Evolutionary conservation across 2,888 invertebrate species (phyloP).

Genomic region (Cactoblastis cactorum): DNA sequence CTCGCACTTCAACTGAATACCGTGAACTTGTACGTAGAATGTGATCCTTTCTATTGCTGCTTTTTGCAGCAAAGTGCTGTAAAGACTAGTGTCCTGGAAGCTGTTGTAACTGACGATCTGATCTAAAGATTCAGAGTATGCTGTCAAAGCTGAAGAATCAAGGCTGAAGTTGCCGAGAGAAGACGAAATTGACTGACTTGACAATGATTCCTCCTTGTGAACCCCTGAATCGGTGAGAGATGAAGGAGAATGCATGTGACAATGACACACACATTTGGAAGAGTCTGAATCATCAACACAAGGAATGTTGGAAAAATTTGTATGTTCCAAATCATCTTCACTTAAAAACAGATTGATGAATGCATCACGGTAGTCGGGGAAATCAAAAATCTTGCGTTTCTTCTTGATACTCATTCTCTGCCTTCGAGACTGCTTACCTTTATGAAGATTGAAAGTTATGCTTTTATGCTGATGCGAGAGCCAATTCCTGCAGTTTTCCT

Average conservation of each 20-base stretch:
- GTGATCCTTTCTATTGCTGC: slow-evolving; percentile 65
- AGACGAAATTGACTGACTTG: slow-evolving; percentile 56
- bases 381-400: slow-evolving; percentile 58
- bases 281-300: slow-evolving; percentile 17
- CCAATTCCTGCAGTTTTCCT: slow-evolving; percentile 23
- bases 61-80: slow-evolving; percentile 51
- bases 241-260: slow-evolving; percentile 36
- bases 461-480: slow-evolving; percentile 23
- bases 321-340: slow-evolving; percentile 19
- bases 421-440: slow-evolving; percentile 27
- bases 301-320: neutral
- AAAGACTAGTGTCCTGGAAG: slow-evolving; percentile 57
- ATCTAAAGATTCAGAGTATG: slow-evolving; percentile 66
- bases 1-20: slow-evolving; percentile 55
- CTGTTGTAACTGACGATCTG: slow-evolving; percentile 63
- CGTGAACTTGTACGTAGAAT: slow-evolving; percentile 69
- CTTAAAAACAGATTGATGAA: slow-evolving; percentile 52
- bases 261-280: slow-evolving; percentile 37
- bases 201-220: slow-evolving; percentile 40
- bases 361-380: slow-evolving; percentile 61
- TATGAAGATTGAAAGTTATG: slow-evolving; percentile 34
- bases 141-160: slow-evolving; percentile 59
- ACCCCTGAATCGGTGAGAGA: slow-evolving; percentile 48
- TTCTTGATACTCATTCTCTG: slow-evolving; percentile 49
- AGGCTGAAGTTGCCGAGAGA: slow-evolving; percentile 67